Evolutionary conservation across 1,140 invertebrate species (phyloP).

Genomic region (Drosophila navojoa): DNA sequence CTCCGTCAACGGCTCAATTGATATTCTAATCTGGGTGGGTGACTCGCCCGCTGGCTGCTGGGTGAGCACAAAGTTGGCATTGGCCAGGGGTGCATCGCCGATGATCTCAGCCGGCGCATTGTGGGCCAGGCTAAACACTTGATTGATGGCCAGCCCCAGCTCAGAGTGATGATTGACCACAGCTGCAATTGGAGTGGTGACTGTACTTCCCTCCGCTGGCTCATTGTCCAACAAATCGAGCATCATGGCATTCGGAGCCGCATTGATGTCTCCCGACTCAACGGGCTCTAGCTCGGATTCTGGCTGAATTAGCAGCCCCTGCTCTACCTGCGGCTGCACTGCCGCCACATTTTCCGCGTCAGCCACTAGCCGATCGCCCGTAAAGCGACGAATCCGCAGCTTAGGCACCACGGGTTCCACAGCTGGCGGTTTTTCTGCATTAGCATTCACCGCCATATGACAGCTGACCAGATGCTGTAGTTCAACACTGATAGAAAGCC

Average conservation of each 20-base stretch:
- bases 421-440: neutral
- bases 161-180: slow-evolving; percentile 52
- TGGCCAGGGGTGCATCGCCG: neutral
- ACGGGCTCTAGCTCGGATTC: no score
- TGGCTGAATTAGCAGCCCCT: no score
- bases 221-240: slow-evolving; percentile 29
- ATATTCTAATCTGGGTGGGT: slow-evolving; percentile 40
- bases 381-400: slow-evolving; percentile 63
- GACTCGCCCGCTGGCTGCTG: slow-evolving; percentile 15
- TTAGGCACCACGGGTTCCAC: slow-evolving; percentile 16
- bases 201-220: slow-evolving; percentile 11
- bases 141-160: slow-evolving; percentile 47
- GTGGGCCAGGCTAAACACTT: slow-evolving; percentile 45
- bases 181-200: slow-evolving; percentile 3
- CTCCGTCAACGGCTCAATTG: neutral
- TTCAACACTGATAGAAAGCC: slow-evolving; percentile 26
- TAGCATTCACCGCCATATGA: slow-evolving; percentile 30
- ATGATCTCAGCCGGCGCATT: neutral
- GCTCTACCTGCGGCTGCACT: neutral
- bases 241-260: slow-evolving; percentile 25
- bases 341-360: neutral
- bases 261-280: no score
- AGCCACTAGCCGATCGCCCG: slow-evolving; percentile 46
- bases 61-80: slow-evolving; percentile 32
- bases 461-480: slow-evolving; percentile 40